A percentile compares a stretch with the other conserved stretches of the same genome.
Conservation (phyloP, 64 coral and sea anemone genomes). For the Montipora efflorescens region DNA sequence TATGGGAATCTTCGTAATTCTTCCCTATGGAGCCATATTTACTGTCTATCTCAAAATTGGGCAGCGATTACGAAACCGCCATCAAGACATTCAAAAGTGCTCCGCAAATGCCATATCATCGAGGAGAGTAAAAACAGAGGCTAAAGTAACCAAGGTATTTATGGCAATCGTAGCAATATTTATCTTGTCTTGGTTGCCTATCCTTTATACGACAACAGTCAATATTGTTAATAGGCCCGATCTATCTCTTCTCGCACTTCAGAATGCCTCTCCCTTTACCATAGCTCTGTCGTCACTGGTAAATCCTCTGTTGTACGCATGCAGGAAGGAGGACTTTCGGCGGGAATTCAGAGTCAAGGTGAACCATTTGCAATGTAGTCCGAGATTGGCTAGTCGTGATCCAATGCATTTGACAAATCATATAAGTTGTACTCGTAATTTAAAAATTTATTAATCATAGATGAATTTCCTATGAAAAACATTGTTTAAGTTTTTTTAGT, state of each 20-base stretch:
- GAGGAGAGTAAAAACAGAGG: constrained; percentile 7
- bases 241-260: background rate
- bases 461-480: too few species aligned
- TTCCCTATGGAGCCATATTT: constrained; percentile 30
- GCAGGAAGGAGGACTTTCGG: constrained; percentile 25
- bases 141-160: constrained; percentile 28
- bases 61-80: background rate
- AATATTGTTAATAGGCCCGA: background rate
- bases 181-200: constrained; percentile 38
- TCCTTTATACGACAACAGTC: constrained; percentile 45
- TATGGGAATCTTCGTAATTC: constrained; percentile 9
- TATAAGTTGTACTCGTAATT: too few species aligned
- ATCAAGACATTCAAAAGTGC: background rate
- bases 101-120: background rate
- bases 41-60: background rate
- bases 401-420: too few species aligned
- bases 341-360: background rate
- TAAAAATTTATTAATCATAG: too few species aligned
- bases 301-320: constrained; percentile 44
- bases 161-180: constrained; percentile 40
- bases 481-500: too few species aligned
- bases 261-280: background rate
- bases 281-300: constrained; percentile 20
- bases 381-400: too few species aligned
- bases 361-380: too few species aligned